These are phyloP conservation scores for Lynx canadensis DNA, from an alignment of 2,113 vertebrate genomes.

Conservation along the genomic window DNA sequence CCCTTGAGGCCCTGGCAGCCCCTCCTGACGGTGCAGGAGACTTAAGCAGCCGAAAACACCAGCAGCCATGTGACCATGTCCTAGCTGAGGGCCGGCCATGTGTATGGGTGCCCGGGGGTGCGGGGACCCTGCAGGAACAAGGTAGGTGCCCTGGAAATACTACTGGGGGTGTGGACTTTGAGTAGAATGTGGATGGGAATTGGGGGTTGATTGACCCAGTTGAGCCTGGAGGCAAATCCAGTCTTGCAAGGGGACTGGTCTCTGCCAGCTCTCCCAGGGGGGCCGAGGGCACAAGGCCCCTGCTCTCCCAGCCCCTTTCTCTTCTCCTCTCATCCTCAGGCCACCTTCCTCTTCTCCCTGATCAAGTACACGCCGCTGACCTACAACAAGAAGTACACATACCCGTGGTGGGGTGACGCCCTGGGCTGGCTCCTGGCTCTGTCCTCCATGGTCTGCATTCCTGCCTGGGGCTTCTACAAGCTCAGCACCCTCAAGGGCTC, in stretches of 20 bases:
- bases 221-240: not conserved
- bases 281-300: not conserved
- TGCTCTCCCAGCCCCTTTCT: not conserved
- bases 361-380: constrained; percentile 96
- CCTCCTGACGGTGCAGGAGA: not conserved
- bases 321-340: constrained; percentile 82
- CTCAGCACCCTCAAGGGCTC: constrained; percentile 91
- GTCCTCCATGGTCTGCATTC: constrained; percentile 96
- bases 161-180: not conserved
- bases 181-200: not conserved
- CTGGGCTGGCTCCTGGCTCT: constrained; percentile 96
- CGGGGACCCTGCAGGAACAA: not conserved
- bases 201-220: not conserved
- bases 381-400: constrained; percentile 96
- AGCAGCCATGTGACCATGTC: not conserved
- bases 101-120: not conserved
- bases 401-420: constrained; percentile 96
- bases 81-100: fast-evolving
- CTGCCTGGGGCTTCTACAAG: constrained; percentile 90
- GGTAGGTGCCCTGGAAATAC: not conserved
- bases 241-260: not conserved
- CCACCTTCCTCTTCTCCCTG: constrained; percentile 95
- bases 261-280: not conserved
- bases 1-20: not conserved
- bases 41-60: no score